Percentiles rank a stretch among this genome's conserved stretches.
phyloP scores from a whole-genome alignment of 2,797 vertebrate genomes.

The Chiroxiphia lanceolata region DNA sequence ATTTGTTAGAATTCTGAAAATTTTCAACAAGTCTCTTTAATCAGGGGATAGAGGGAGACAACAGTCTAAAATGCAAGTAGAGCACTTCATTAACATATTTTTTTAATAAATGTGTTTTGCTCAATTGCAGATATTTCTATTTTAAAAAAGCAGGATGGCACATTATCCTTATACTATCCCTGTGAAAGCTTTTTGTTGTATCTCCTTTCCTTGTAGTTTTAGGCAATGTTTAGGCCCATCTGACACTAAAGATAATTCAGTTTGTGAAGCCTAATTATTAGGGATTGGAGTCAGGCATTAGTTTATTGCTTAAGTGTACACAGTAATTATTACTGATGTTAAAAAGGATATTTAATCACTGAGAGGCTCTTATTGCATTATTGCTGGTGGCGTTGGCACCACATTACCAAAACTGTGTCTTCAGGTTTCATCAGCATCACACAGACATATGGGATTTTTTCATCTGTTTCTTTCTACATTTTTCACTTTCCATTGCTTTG shows the following conservation, averaged over 20 bases:
- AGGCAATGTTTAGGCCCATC: conserved; percentile 25
- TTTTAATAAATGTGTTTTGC: background rate
- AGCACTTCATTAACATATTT: background rate
- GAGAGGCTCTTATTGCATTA: background rate
- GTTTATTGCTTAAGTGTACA: conserved; percentile 48
- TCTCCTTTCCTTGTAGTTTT: conserved; percentile 19
- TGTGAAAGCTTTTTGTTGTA: background rate
- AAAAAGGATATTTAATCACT: conserved; percentile 35
- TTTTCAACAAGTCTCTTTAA: background rate
- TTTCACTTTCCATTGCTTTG: background rate
- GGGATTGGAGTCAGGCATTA: conserved; percentile 3
- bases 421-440: conserved; percentile 17
- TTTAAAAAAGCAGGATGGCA: background rate
- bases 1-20: background rate
- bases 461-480: background rate
- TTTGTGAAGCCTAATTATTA: conserved; percentile 58
- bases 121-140: background rate
- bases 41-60: background rate
- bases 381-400: background rate
- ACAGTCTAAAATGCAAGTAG: background rate
- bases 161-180: background rate
- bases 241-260: conserved; percentile 13
- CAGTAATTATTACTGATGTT: conserved; percentile 40
- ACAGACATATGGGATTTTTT: background rate
- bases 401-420: conserved; percentile 6